Evolutionary conservation across 2,888 invertebrate species (phyloP), one percentile per base, ranked within the genome.

Genomic region (Pherbina coryleti): DNA sequence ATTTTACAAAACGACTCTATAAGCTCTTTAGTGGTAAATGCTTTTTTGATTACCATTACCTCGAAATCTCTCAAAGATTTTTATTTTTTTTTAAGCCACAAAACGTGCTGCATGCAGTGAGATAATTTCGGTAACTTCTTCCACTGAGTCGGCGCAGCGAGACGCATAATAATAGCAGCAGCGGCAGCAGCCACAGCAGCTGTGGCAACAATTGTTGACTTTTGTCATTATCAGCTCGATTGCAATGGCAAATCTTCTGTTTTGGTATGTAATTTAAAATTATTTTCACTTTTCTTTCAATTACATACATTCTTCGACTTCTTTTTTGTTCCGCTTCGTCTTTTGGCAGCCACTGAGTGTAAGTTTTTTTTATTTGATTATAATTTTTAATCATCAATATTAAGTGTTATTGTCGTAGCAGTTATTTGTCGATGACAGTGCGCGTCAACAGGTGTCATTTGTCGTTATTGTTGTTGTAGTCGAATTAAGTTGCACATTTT

Each of bases 261-360:
- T 7, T 25, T 14, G 28, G 28, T 19, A 14, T 60, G 73, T 72
- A 67, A 73, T 77, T 73, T 77, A 14, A 55, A 75, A 75, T 75
- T 69, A 77, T 77, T 77, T 77, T 67, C 77, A 77, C 77, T 77
- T 77, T 77, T 75, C 77, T 67, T 77, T 75, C 55, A 19, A 67
- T 75, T 66, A 25, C 57, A 51, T 44, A 31, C 17, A 55, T 64
- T 64, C n/a, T 28, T n/a, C 69, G 14, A 22, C 49, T 14, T 7
- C n/a, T 25, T 53, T 31, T 71, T 60, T 22, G 31, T 31, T n/a
- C 71, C 25, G 25, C 55, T 71, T 53, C 53, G 17, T 28, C 28
- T 53, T 49, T 31, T 53, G 3, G 37, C 53, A 0, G 19, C 44
- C 17, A 28, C 14, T 11, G 49, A n/a, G 53, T 28, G 73, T 31